Percentiles rank a stretch among this genome's conserved stretches.
These are phyloP conservation scores for Idris sp. DNA, from an alignment of 1,140 invertebrate genomes.

Conservation along the genomic window DNA sequence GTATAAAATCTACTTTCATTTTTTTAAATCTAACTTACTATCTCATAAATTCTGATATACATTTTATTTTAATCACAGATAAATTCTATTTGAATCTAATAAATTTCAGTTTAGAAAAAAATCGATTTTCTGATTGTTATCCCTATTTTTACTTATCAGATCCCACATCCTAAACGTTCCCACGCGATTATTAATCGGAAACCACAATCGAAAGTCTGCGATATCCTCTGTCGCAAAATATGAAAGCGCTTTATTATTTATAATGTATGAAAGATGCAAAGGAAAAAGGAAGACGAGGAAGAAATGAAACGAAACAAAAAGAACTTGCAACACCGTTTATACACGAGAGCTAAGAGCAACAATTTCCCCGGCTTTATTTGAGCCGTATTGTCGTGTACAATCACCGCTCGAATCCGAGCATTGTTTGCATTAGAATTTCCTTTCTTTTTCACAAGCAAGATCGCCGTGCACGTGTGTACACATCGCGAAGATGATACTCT, in stretches of 20 bases:
- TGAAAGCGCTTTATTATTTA: slow-evolving; percentile 30
- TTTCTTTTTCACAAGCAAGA: slow-evolving; percentile 47
- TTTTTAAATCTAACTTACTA: too few relatives aligned
- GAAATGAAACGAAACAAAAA: slow-evolving; percentile 20
- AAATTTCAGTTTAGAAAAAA: too few relatives aligned
- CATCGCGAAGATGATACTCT: slow-evolving; percentile 49
- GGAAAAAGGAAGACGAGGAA: neutral
- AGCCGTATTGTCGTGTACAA: slow-evolving; percentile 14
- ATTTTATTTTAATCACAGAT: too few relatives aligned
- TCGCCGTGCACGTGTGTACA: slow-evolving; percentile 28
- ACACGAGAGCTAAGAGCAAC: slow-evolving; percentile 14
- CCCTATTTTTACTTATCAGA: too few relatives aligned
- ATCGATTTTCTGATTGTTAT: too few relatives aligned
- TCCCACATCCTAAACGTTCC: too few relatives aligned
- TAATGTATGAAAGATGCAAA: slow-evolving; percentile 13
- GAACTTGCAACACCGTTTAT: too few relatives aligned
- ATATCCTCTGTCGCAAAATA: slow-evolving; percentile 17
- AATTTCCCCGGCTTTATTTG: slow-evolving; percentile 43
- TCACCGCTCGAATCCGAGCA: slow-evolving; percentile 20
- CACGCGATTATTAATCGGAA: slow-evolving; percentile 40
- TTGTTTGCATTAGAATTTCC: slow-evolving; percentile 59
- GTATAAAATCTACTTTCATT: too few relatives aligned
- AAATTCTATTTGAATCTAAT: too few relatives aligned
- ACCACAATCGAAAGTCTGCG: slow-evolving; percentile 21
- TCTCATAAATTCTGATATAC: too few relatives aligned